Conservation (phyloP, 2,888 invertebrate species). For the Leucophenga montana region DNA sequence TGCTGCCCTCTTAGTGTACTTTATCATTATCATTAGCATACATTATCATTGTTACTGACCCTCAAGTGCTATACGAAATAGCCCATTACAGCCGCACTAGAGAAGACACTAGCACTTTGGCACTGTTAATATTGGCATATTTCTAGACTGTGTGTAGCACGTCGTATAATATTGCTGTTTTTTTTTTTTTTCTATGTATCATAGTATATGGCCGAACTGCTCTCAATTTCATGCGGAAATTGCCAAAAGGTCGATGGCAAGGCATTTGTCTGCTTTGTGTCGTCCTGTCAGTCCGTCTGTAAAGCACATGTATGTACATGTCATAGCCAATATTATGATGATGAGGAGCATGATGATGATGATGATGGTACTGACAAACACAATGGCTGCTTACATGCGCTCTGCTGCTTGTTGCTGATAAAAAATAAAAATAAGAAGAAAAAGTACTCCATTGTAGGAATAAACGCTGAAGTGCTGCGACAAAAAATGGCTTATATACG, state of each 20-base stretch:
- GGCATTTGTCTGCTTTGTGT: conserved; percentile 4
- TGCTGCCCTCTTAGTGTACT: conserved; percentile 22
- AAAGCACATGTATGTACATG: conserved; percentile 26
- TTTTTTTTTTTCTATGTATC: background rate
- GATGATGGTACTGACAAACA: background rate
- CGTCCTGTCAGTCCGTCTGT: background rate
- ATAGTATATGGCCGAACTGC: background rate
- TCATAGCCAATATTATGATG: conserved; percentile 25
- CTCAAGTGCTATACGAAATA: conserved; percentile 57
- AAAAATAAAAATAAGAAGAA: background rate
- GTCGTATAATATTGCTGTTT: background rate
- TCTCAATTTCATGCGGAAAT: conserved; percentile 8
- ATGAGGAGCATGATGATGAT: too few relatives aligned
- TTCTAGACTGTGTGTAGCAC: background rate
- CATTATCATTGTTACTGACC: conserved; percentile 51
- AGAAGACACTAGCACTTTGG: background rate
- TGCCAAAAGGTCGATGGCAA: conserved; percentile 18
- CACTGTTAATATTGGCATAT: background rate
- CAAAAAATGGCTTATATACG: conserved; percentile 9
- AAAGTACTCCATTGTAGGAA: background rate
- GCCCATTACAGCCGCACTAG: conserved; percentile 51
- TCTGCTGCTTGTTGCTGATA: conserved; percentile 22
- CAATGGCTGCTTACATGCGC: conserved; percentile 21
- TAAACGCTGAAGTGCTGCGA: conserved; percentile 11
- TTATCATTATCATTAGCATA: conserved; percentile 60